Evolutionary conservation across 2,888 invertebrate species (phyloP), one percentile per base, ranked within the genome.

Genomic region (Pterobdella sp.): DNA sequence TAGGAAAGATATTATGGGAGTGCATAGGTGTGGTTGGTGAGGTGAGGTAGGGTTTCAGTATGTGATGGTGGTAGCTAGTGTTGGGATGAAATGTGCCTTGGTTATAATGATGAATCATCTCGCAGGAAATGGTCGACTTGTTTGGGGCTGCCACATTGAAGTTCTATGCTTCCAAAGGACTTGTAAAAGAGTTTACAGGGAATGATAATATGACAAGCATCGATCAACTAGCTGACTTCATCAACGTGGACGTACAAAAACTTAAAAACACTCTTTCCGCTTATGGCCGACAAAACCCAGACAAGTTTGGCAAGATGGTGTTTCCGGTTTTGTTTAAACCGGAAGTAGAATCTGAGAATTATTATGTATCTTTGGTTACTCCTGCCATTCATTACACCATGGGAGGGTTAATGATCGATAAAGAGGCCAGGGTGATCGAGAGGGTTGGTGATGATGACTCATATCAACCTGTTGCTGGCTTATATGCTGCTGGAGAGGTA

Each of bases 351-450:
- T 7, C 4, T 29, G 76, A 77, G 35, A 73, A 74, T 31, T 77
- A 73, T 72, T 75, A 64, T 37, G 22, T 77, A 18, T 74, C 76
- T 1, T 77, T 64, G 36, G 60, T 77, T 18, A 77, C 77, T 22
- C 77, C 77, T 4, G 70, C 76, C 1, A 63, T 77, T 3, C 77
- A 77, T 60, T 77, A 77, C 73, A 77, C 77, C 75, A 77, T 77
- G 77, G 77, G 77, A 36, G 77, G 77, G 22, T 37, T 77, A 3
- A 52, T 74, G 65, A 77, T 77, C 42, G 66, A 76, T 72, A 36
- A 4, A 14, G 26, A 69, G 32, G 76, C 72, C 14, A 18, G 68
- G n/a, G 76, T 76, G 29, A 7, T 60, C 31, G 26, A 7, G 14
- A 3, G 29, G 35, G 34, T 1, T 22, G 26, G 26, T 49, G 14